Percentiles rank a stretch among this genome's conserved stretches.
phyloP scores from a whole-genome alignment of 2,888 invertebrate genomes.

The Argyresthia goedartella region DNA sequence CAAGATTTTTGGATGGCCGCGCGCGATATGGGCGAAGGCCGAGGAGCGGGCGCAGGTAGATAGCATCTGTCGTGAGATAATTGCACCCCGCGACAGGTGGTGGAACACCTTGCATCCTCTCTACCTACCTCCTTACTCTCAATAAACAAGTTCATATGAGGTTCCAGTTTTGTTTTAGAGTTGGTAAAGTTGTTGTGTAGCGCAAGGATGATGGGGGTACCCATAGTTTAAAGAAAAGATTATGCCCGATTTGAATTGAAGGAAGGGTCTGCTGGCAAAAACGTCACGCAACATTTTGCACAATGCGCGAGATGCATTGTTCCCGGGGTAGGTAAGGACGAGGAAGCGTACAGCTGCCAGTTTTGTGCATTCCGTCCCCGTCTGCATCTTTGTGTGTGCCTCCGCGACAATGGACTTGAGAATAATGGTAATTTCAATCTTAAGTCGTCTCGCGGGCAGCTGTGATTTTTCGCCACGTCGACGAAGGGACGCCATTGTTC shows the following conservation, averaged over 20 bases:
- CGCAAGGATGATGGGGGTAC: conserved; percentile 1
- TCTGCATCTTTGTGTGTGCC: conserved; percentile 59
- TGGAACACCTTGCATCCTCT: conserved; percentile 51
- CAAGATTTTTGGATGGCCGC: neutral
- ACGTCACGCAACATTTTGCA: conserved; percentile 60
- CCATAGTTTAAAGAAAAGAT: conserved; percentile 15
- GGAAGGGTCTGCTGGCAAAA: conserved; percentile 26
- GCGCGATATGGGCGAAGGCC: conserved; percentile 10
- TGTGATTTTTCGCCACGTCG: conserved; percentile 42
- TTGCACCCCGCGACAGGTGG: conserved; percentile 54
- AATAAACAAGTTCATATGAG: conserved; percentile 1
- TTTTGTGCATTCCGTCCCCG: conserved; percentile 63
- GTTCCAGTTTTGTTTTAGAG: conserved; percentile 3
- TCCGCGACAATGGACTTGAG: conserved; percentile 40
- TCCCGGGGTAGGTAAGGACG: conserved; percentile 38
- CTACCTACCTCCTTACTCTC: conserved; percentile 6
- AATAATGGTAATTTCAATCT: conserved; percentile 71
- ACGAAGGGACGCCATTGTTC: conserved; percentile 33
- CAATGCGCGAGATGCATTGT: conserved; percentile 50
- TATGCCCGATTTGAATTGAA: conserved; percentile 21
- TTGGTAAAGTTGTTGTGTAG: neutral
- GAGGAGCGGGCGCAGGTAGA: conserved; percentile 40
- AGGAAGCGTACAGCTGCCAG: conserved; percentile 65
- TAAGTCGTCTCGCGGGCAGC: conserved; percentile 65
- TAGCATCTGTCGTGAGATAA: conserved; percentile 63